Evolutionary conservation across 1,140 invertebrate genomes (phyloP), one percentile per base, ranked within the genome.

Genomic region (Platorchestia sp.): DNA sequence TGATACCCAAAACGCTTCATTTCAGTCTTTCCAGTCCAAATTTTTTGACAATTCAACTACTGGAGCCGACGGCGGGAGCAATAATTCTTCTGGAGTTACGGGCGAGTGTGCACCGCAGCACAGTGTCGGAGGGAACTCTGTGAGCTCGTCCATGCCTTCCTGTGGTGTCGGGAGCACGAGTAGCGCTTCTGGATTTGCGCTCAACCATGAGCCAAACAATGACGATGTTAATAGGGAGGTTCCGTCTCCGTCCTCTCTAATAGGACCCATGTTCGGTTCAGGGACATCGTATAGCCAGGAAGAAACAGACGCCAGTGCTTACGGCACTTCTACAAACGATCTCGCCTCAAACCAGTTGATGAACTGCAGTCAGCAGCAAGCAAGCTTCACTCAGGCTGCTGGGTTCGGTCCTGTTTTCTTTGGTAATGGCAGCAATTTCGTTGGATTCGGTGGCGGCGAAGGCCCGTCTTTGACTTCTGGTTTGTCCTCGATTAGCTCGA

Each of bases 381-480:
- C 91, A 45, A 93, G 91, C 91, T 93, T 93, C 45, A 47, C 91
- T n/a, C 91, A 93, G 45, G 91, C 91, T 41, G 91, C 91, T 14
- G 91, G 91, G 22, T 93, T 93, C n/a, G 91, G 91, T 93, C 91
- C 91, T 41, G 91, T 93, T 47, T 93, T 93, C 45, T 93, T 93
- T 44, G 45, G 91, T 40, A 93, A 93, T 45, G 91, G 91, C 40
- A 47, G 91, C 36, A 93, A 93, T 93, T 93, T 93, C 40, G 91
- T 45, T 40, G 91, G 91, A 10, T 45, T 45, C 45, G 43, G 43
- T 47, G 44, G 87, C 42, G 91, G 91, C 40, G 91, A 93, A n/a
- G 45, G 45, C 27, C 0, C 91, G 6, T 93, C 91, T 93, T 10
- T 44, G 36, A 44, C 87, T 10, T 93, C 91, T 22, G 91, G 91